These are phyloP conservation scores for Esox masquinongy DNA, from an alignment of 2,797 vertebrate genomes.

Conservation along the genomic window DNA sequence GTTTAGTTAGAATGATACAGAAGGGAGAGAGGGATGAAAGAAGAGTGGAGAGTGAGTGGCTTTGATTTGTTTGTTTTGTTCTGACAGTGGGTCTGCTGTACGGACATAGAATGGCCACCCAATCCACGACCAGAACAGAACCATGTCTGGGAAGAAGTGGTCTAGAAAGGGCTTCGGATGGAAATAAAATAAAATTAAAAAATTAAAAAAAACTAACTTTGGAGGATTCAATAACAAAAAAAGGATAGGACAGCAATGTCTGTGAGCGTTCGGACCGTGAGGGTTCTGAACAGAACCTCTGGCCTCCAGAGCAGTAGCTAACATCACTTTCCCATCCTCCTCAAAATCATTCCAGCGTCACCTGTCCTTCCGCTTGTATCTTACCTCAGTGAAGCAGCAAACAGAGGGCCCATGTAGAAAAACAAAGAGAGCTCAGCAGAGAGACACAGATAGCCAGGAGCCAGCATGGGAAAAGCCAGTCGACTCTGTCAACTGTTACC, in stretches of 20 bases:
- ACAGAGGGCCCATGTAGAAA: background rate
- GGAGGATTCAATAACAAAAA: background rate
- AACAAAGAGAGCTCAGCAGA: background rate
- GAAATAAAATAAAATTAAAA: background rate
- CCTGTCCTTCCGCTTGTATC: background rate
- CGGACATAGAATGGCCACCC: background rate
- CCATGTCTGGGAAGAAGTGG: background rate
- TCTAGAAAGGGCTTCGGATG: background rate
- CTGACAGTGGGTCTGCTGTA: background rate
- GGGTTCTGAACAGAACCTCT: background rate
- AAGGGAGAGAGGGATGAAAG: background rate
- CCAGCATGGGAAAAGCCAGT: background rate
- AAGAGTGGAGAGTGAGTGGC: background rate
- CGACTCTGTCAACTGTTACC: background rate
- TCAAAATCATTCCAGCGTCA: background rate
- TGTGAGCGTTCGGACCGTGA: background rate
- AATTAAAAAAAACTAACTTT: background rate
- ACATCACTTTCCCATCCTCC: background rate
- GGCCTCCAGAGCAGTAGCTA: background rate
- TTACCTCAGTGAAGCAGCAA: conserved; percentile 10
- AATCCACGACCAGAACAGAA: background rate
- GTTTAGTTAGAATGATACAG: background rate
- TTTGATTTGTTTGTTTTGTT: background rate
- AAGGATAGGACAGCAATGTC: conserved; percentile 14
- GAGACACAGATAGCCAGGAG: background rate